Conservation (phyloP, 2,113 vertebrate species). For the Halichoeres trimaculatus region DNA sequence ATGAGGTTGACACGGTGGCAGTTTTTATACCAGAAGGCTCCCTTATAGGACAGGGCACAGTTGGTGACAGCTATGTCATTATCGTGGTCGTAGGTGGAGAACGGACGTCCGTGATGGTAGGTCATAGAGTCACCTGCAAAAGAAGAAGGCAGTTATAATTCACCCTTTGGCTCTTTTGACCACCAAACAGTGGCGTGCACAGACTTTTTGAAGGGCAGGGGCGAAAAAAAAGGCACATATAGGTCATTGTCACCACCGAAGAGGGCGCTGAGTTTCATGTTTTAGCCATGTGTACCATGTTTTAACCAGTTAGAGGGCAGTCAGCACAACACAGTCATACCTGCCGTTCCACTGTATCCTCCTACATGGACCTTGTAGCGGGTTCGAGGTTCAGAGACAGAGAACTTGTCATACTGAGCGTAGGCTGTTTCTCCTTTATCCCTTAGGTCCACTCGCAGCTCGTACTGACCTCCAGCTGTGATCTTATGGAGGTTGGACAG, state of each 20-base stretch:
- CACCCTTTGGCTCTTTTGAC: no score
- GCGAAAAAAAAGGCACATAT: no score
- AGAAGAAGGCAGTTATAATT: not conserved
- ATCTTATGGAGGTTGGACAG: conserved; percentile 95
- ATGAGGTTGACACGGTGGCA: conserved; percentile 98
- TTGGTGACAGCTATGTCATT: conserved; percentile 97
- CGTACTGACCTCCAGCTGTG: conserved; percentile 91
- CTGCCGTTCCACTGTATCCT: conserved; percentile 94
- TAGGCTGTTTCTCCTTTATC: conserved; percentile 89
- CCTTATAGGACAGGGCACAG: conserved; percentile 97
- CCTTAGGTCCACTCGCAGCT: conserved; percentile 92
- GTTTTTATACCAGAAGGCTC: conserved; percentile 99
- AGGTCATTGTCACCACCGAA: no score
- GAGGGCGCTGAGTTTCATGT: no score
- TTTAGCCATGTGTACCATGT: no score
- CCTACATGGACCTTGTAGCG: conserved; percentile 93
- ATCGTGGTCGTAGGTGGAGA: conserved; percentile 96
- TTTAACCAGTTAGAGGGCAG: no score
- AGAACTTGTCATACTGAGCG: conserved; percentile 93
- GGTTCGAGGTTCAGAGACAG: conserved; percentile 87
- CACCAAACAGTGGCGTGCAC: no score
- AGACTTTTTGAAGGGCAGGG: no score
- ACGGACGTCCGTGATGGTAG: conserved; percentile 93
- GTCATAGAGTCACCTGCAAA: conserved; percentile 97
- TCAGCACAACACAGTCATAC: conserved; percentile 65